Evolutionary conservation across 2,888 invertebrate species (phyloP).

Genomic region (Eupithecia pulchellata): DNA sequence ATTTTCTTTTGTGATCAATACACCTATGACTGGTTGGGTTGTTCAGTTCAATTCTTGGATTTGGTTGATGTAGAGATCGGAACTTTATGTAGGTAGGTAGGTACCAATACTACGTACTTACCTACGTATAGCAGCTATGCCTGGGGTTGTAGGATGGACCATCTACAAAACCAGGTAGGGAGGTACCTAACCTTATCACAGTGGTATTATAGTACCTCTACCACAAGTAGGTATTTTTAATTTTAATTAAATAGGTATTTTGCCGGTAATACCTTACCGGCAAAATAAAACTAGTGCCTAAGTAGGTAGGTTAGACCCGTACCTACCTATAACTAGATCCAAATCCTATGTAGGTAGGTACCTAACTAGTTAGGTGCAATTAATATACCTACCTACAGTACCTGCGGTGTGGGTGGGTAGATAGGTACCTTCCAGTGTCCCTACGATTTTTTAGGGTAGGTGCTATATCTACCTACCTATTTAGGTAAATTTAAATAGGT

Average conservation of each 20-base stretch:
- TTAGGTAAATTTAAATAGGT: no score
- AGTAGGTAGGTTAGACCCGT: no score
- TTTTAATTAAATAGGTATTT: no score
- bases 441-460: no score
- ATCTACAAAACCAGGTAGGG: background rate
- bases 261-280: no score
- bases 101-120: background rate
- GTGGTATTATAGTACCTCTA: no score
- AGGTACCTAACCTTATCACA: no score
- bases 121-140: background rate
- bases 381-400: no score
- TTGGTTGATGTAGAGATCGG: conserved; percentile 23
- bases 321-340: background rate
- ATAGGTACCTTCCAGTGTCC: no score
- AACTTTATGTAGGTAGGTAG: conserved; percentile 12
- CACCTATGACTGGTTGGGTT: conserved; percentile 39
- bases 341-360: background rate
- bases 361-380: background rate
- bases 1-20: conserved; percentile 42
- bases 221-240: background rate
- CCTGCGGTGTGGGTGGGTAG: no score
- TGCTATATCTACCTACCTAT: background rate
- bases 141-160: no score
- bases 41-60: conserved; percentile 34
- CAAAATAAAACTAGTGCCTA: background rate